Conservation (phyloP, 2,113 vertebrate species). For the Pelvicachromis taeniatus region DNA sequence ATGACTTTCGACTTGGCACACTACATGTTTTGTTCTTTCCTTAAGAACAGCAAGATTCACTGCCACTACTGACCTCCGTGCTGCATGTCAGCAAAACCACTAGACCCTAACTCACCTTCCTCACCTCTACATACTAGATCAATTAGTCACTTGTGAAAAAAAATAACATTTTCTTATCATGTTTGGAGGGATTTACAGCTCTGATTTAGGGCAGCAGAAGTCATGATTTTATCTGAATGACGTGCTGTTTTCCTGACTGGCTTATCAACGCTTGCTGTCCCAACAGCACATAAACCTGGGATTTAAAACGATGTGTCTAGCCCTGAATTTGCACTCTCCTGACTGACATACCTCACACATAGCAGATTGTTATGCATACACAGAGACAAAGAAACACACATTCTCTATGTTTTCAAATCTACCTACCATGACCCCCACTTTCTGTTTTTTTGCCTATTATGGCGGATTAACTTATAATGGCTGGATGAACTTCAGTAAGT, state of each 20-base stretch:
- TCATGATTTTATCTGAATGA: slow-evolving; percentile 28
- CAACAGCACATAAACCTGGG: slow-evolving; percentile 38
- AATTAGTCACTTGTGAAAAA: neutral
- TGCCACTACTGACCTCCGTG: neutral
- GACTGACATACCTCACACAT: slow-evolving; percentile 48
- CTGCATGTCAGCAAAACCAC: neutral
- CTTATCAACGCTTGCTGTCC: slow-evolving; percentile 44
- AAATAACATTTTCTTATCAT: neutral
- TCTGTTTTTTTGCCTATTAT: slow-evolving; percentile 73
- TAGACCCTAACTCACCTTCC: neutral
- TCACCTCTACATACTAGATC: neutral
- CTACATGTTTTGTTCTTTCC: neutral
- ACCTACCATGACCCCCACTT: slow-evolving; percentile 12
- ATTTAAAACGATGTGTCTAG: slow-evolving; percentile 47
- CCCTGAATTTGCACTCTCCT: slow-evolving; percentile 48
- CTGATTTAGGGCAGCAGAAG: neutral
- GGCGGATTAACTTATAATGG: slow-evolving; percentile 76
- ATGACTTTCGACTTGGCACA: neutral
- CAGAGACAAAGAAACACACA: slow-evolving; percentile 6
- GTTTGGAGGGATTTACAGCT: slow-evolving; percentile 12
- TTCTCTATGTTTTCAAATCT: slow-evolving; percentile 15
- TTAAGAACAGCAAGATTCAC: neutral
- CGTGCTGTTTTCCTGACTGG: neutral
- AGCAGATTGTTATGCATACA: slow-evolving; percentile 17
- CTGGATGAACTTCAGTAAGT: slow-evolving; percentile 73